Conservation (phyloP, 2,888 invertebrate genomes). For the Homarus gammarus region DNA sequence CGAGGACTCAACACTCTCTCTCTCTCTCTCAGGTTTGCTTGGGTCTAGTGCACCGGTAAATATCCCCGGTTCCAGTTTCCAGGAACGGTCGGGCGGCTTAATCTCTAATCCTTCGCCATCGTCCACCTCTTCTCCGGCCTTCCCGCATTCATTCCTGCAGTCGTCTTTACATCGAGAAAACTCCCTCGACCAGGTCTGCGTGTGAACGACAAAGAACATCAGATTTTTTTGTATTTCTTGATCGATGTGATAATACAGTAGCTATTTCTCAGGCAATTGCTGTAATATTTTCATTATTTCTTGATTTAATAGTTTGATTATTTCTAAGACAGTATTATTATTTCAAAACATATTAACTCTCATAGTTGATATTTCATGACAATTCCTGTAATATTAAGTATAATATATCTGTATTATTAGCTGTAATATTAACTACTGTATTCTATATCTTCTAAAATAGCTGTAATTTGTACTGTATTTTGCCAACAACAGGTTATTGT, state of each 20-base stretch:
- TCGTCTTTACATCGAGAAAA: conserved; percentile 69
- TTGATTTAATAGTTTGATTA: not conserved
- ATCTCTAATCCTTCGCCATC: conserved; percentile 64
- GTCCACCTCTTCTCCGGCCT: conserved; percentile 72
- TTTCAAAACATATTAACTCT: too few species aligned
- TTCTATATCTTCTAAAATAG: too few species aligned
- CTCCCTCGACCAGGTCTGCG: conserved; percentile 69
- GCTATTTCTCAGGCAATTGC: too few species aligned
- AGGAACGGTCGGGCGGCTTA: conserved; percentile 67
- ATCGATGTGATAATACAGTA: too few species aligned
- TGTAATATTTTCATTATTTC: too few species aligned
- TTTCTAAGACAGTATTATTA: not conserved
- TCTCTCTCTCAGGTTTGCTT: conserved; percentile 80
- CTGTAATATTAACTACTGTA: too few species aligned
- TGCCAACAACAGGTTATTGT: too few species aligned
- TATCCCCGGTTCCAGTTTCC: conserved; percentile 75
- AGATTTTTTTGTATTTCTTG: too few species aligned
- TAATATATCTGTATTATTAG: not conserved
- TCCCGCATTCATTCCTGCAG: conserved; percentile 72
- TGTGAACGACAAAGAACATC: too few species aligned
- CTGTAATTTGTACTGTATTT: too few species aligned
- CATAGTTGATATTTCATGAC: too few species aligned
- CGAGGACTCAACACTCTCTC: not conserved
- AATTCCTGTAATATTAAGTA: too few species aligned
- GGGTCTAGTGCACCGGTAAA: conserved; percentile 79